These are phyloP conservation scores for Cariama cristata DNA, from an alignment of 2,113 vertebrate genomes.

Conservation along the genomic window DNA sequence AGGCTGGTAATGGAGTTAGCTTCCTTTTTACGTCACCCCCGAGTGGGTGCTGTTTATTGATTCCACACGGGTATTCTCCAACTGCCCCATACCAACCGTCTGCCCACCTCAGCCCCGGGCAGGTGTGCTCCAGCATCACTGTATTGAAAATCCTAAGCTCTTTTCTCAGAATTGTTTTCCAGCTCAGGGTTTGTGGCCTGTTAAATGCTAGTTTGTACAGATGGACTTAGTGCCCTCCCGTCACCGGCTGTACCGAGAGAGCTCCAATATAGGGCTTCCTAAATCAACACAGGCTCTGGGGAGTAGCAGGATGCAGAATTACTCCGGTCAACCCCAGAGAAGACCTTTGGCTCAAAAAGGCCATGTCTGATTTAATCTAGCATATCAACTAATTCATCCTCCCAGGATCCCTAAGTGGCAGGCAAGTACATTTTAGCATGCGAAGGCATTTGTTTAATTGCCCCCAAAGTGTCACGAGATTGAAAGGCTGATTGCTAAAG, in stretches of 20 bases:
- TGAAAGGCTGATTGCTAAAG: not conserved
- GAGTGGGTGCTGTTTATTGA: not conserved
- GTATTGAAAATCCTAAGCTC: not conserved
- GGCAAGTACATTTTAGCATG: not conserved
- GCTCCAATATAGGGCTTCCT: not conserved
- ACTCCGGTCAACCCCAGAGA: not conserved
- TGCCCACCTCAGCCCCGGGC: not conserved
- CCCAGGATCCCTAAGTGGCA: not conserved
- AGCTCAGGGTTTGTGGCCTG: not conserved
- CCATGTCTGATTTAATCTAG: conserved; percentile 21
- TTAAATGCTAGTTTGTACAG: not conserved
- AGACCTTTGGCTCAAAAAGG: not conserved
- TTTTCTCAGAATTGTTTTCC: not conserved
- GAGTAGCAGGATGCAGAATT: not conserved
- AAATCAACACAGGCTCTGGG: not conserved
- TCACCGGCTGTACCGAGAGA: not conserved
- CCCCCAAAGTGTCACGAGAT: conserved; percentile 26
- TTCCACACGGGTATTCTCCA: conserved; percentile 27
- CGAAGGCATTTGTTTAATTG: conserved; percentile 28
- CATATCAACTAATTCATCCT: conserved; percentile 10
- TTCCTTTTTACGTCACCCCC: conserved; percentile 43
- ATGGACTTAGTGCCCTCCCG: not conserved
- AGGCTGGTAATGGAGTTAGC: conserved; percentile 1
- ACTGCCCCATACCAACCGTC: not conserved
- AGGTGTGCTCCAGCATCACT: not conserved